Conservation (phyloP, 2,797 vertebrate species). For the Chelon labrosus region DNA sequence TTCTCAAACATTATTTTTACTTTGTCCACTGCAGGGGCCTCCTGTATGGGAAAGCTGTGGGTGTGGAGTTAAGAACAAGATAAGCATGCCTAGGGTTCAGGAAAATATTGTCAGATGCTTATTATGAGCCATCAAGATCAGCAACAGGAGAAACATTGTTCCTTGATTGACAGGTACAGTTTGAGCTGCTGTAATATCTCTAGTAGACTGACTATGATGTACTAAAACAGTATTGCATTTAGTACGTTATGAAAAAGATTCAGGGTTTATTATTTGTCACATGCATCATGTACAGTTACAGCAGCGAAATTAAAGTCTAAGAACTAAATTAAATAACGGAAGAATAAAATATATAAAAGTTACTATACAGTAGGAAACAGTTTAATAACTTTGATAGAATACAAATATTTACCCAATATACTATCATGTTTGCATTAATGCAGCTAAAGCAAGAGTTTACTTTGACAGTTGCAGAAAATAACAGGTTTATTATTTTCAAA, state of each 20-base stretch:
- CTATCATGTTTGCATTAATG: neutral
- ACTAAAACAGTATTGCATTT: neutral
- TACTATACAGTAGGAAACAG: too few relatives aligned
- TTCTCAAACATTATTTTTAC: constrained; percentile 94
- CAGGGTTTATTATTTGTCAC: too few relatives aligned
- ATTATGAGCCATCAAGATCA: constrained; percentile 35
- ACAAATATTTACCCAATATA: too few relatives aligned
- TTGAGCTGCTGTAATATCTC: neutral
- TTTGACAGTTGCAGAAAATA: neutral
- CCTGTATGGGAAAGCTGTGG: constrained; percentile 92
- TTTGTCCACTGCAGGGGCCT: constrained; percentile 83
- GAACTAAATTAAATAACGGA: too few relatives aligned
- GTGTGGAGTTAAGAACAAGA: constrained; percentile 85
- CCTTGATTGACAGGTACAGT: constrained; percentile 37
- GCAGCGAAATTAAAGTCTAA: too few relatives aligned
- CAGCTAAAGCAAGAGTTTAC: neutral
- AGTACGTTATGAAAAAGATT: neutral
- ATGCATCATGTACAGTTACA: too few relatives aligned
- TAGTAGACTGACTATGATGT: too few relatives aligned
- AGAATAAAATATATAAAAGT: too few relatives aligned
- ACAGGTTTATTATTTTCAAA: neutral
- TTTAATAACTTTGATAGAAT: too few relatives aligned
- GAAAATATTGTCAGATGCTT: constrained; percentile 65
- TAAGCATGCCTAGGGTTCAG: constrained; percentile 55
- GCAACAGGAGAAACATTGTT: constrained; percentile 66